These are phyloP conservation scores for Syrrhaptes paradoxus DNA, from an alignment of 2,113 vertebrate species.

Conservation along the genomic window DNA sequence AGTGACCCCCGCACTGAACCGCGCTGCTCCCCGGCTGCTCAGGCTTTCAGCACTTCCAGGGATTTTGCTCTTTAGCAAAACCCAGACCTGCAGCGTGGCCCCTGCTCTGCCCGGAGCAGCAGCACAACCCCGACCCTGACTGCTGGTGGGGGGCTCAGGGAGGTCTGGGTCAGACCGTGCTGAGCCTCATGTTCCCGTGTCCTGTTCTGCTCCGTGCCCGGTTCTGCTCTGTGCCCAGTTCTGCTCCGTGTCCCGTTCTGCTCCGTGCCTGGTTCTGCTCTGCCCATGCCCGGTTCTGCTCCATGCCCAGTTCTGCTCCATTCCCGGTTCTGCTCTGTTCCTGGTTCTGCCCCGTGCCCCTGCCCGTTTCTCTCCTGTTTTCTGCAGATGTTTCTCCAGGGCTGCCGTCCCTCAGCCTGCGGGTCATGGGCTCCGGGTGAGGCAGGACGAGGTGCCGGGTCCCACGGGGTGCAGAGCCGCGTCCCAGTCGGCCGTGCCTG, in stretches of 20 bases:
- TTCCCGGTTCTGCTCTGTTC: background rate
- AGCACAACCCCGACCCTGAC: fast-evolving
- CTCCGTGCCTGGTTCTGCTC: background rate
- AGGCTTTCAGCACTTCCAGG: too few species aligned
- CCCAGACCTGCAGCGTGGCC: background rate
- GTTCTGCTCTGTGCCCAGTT: background rate
- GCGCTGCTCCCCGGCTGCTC: fast-evolving
- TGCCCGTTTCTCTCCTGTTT: too few species aligned
- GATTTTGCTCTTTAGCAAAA: fast-evolving
- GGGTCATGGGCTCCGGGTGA: too few species aligned
- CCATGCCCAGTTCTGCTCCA: background rate
- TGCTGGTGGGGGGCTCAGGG: background rate
- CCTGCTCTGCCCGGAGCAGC: fast-evolving
- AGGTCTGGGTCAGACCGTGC: background rate
- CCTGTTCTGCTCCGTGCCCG: background rate
- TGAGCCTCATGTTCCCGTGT: fast-evolving
- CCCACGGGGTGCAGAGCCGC: too few species aligned
- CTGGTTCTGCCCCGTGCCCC: background rate
- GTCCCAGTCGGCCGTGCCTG: too few species aligned
- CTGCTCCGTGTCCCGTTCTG: background rate
- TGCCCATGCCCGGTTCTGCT: fast-evolving
- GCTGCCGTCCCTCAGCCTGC: too few species aligned
- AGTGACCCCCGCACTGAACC: fast-evolving
- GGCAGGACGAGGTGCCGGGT: too few species aligned
- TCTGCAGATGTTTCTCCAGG: too few species aligned